Percentiles rank a stretch among this genome's conserved stretches.
Conservation (phyloP, 1,140 invertebrate species). For the Hyphantria cunea region DNA sequence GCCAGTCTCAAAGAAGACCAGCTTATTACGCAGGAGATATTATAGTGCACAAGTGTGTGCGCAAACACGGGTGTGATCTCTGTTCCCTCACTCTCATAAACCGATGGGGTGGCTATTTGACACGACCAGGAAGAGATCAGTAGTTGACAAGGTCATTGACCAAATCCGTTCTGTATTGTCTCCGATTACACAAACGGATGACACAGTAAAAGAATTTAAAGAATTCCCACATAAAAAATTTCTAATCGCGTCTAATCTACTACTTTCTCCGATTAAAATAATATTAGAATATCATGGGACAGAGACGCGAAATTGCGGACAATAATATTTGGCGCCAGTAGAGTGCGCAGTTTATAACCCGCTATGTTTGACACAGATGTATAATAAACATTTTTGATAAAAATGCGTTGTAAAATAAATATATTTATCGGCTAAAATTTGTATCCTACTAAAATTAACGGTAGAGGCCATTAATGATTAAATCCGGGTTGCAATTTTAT, state of each 20-base stretch:
- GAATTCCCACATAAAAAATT: background rate
- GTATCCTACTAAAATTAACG: too few species aligned
- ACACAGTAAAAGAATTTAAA: slow-evolving; percentile 1
- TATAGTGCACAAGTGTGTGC: too few species aligned
- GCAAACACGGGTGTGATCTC: too few species aligned
- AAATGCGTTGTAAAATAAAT: background rate
- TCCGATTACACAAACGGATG: background rate
- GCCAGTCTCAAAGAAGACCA: too few species aligned
- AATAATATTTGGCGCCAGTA: background rate
- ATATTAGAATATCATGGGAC: background rate
- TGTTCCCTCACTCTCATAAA: too few species aligned
- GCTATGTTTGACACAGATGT: background rate
- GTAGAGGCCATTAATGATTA: background rate
- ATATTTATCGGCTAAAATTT: background rate
- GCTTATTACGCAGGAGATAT: too few species aligned
- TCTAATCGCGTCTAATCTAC: background rate
- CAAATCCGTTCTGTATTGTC: background rate
- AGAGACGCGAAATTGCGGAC: background rate
- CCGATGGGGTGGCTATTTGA: too few species aligned
- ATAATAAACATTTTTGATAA: background rate
- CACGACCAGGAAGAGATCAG: too few species aligned
- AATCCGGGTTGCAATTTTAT: background rate
- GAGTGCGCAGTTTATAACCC: background rate
- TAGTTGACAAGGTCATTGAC: background rate
- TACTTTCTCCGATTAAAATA: slow-evolving; percentile 4